Base-by-base conservation (phyloP, 2,113 vertebrate genomes). In the Alosa alosa region DNA sequence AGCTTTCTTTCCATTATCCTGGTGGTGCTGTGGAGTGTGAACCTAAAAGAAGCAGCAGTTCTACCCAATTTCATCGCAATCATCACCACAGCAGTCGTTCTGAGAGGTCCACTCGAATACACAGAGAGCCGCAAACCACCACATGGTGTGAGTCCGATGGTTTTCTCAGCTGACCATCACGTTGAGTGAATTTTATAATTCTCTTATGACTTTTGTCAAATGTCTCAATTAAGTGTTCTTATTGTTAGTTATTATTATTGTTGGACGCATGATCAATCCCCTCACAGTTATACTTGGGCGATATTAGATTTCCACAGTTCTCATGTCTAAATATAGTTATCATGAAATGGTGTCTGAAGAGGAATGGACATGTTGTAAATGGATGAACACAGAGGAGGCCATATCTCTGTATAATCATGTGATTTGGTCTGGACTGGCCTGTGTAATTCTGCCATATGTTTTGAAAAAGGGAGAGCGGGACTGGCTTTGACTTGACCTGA, bases 401-500 rank as follows among this genome's bases (percentile, higher is more conserved):
- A 72, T 3, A 36, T 72, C 10, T 31, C 31, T 31, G 31, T 36
- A 31, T 25, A 13, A 36, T 72, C 4, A 72, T 15, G 7, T 36
- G 64, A 31, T 72, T 8, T 36, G 60, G 81, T 68, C 75, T 45
- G 20, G 44, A 50, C 52, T 81, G 52, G 57, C 8, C 47, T 31
- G 75, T 81, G 78, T 68, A 84, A 64, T 83, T 78, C 44, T 7
- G 15, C 52, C 57, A 81, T 60, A 46, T 83, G 82, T 39, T 52
- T 13, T 36, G 72, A 45, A 36, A 36, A 86, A 68, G 39, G 82
- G 44, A 41, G 50, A 84, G 82, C 22, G 82, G 41, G 55, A 83
- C 84, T 44, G 75, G 64, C 52, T 81, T 86, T 55, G 45, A 82
- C 64, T 72, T 72, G 64, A 81, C 41, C 41, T 4, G 41, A 44